These are phyloP conservation scores for Babyrousa celebensis DNA, from an alignment of 2,797 vertebrate genomes.

Conservation along the genomic window DNA sequence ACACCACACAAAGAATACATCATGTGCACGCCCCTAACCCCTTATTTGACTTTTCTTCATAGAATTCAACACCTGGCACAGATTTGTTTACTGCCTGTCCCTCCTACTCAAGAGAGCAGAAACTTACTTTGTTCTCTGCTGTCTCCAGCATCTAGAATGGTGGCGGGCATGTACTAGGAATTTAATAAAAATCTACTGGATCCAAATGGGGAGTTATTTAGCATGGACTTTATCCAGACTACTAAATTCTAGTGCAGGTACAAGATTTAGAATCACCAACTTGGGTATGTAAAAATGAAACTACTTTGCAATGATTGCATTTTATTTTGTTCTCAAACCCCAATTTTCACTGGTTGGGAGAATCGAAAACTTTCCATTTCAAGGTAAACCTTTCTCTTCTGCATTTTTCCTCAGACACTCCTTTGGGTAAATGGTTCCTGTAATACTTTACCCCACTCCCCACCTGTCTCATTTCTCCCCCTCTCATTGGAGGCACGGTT, in stretches of 20 bases:
- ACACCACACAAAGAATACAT: neutral
- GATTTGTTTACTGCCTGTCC: neutral
- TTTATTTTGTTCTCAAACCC: slow-evolving; percentile 1
- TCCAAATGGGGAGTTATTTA: neutral
- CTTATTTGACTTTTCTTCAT: neutral
- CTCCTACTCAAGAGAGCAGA: neutral
- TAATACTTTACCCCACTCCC: neutral
- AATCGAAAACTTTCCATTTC: neutral
- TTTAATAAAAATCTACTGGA: neutral
- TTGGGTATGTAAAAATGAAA: neutral
- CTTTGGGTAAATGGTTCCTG: neutral
- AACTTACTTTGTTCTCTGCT: neutral
- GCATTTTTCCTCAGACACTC: neutral
- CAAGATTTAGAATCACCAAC: neutral
- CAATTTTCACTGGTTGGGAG: neutral
- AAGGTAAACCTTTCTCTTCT: neutral
- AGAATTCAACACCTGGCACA: neutral
- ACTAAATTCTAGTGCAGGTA: neutral
- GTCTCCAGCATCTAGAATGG: neutral
- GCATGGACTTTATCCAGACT: neutral
- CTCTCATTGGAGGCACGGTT: neutral
- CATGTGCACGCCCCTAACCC: neutral
- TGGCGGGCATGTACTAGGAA: neutral
- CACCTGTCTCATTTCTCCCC: neutral
- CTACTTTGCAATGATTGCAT: neutral